These are phyloP conservation scores for Pogoniulus pusillus DNA, from an alignment of 2,797 vertebrate species.

Conservation along the genomic window DNA sequence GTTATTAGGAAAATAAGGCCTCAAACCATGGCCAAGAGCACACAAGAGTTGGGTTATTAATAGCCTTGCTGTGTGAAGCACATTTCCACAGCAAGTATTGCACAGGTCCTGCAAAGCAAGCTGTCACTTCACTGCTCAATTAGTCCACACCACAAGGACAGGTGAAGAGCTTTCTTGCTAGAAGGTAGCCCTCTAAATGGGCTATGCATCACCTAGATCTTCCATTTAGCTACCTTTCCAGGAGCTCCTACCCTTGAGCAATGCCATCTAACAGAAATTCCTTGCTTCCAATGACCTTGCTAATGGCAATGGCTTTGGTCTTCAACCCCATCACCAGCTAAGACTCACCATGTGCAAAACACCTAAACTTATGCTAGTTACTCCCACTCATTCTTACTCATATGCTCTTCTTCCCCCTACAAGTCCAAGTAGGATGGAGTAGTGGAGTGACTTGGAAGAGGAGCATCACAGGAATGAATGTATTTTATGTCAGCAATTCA, in stretches of 20 bases:
- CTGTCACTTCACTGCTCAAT: background rate
- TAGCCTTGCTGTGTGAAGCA: background rate
- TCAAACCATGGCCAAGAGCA: background rate
- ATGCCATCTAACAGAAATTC: background rate
- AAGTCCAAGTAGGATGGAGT: background rate
- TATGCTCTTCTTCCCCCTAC: rapidly evolving
- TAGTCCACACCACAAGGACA: background rate
- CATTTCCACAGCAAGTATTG: background rate
- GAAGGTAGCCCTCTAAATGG: background rate
- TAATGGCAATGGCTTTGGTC: background rate
- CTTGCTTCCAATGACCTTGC: background rate
- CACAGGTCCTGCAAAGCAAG: background rate
- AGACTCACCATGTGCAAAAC: background rate
- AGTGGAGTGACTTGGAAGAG: background rate
- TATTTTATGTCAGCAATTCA: background rate
- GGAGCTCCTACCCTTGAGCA: background rate
- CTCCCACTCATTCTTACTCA: background rate
- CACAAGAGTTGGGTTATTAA: constrained; percentile 9
- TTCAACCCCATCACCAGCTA: background rate
- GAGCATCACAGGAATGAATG: rapidly evolving
- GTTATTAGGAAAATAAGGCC: constrained; percentile 14
- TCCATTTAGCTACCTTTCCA: background rate
- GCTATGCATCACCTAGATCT: background rate
- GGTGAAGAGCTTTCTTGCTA: background rate
- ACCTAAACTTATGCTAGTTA: background rate